A percentile compares a stretch with the other conserved stretches of the same genome.
Evolutionary conservation across 2,113 vertebrate species (phyloP).

Genomic region (Hystrix brachyura): DNA sequence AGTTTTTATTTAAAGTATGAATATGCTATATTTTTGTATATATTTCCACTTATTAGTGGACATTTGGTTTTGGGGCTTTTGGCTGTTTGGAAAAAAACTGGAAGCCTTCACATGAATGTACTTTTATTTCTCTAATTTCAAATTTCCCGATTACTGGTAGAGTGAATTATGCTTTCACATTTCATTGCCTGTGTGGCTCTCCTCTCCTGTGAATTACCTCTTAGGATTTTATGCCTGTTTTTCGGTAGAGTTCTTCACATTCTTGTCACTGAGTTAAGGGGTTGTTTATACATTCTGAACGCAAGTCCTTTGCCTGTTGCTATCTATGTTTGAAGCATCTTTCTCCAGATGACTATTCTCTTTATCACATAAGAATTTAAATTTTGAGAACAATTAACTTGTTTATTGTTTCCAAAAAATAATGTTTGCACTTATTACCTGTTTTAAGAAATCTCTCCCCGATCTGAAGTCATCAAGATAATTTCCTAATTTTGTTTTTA

Average conservation of each 20-base stretch:
- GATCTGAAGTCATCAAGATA: background rate
- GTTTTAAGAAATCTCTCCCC: background rate
- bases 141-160: background rate
- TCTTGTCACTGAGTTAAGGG: background rate
- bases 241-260: background rate
- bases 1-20: background rate
- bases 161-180: background rate
- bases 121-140: constrained; percentile 50
- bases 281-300: constrained; percentile 17
- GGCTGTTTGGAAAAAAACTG: constrained; percentile 41
- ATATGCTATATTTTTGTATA: background rate
- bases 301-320: background rate
- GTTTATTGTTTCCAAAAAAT: background rate
- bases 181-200: background rate
- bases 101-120: background rate
- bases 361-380: background rate
- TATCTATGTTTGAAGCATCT: background rate
- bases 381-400: constrained; percentile 52
- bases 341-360: background rate
- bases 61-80: constrained; percentile 15
- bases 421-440: constrained; percentile 13
- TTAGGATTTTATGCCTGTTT: background rate
- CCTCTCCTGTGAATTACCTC: background rate
- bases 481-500: background rate
- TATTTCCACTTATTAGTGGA: background rate